These are phyloP conservation scores for Melanocharis versteri DNA, from an alignment of 2,113 vertebrate genomes.

Conservation along the genomic window DNA sequence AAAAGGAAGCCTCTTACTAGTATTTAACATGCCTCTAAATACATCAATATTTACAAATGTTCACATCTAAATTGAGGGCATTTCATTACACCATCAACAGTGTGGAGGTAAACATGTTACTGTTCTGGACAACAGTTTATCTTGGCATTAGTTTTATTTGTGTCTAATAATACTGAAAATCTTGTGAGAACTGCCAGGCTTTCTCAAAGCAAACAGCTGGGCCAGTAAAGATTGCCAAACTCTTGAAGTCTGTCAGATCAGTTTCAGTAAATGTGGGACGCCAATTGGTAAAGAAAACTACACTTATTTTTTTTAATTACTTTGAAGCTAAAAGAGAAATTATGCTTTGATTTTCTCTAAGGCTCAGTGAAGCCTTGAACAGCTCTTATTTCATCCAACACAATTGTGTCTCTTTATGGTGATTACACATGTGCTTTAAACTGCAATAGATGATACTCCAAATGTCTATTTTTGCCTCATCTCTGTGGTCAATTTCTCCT, in stretches of 20 bases:
- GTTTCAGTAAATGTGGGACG: not conserved
- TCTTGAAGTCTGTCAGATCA: not conserved
- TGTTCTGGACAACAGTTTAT: not conserved
- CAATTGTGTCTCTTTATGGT: not conserved
- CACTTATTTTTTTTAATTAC: not conserved
- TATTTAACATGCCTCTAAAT: not conserved
- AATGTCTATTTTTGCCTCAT: not conserved
- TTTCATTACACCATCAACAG: not conserved
- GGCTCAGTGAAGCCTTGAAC: not conserved
- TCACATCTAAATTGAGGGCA: not conserved
- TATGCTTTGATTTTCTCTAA: not conserved
- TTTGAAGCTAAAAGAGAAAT: not conserved
- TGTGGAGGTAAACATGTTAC: not conserved
- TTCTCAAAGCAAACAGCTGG: constrained; percentile 13
- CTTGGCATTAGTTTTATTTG: not conserved
- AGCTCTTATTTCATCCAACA: not conserved
- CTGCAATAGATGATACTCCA: not conserved
- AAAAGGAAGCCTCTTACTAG: not conserved
- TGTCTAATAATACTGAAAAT: not conserved
- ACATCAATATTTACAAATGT: not conserved
- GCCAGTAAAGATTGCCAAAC: not conserved
- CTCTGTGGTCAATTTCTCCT: not conserved
- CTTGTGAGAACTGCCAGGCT: not conserved
- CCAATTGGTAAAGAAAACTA: not conserved
- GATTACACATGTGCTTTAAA: not conserved